Evolutionary conservation across 1,140 invertebrate species (phyloP), one percentile per base, ranked within the genome.

Genomic region (Ceratoteleas bidentatus): DNA sequence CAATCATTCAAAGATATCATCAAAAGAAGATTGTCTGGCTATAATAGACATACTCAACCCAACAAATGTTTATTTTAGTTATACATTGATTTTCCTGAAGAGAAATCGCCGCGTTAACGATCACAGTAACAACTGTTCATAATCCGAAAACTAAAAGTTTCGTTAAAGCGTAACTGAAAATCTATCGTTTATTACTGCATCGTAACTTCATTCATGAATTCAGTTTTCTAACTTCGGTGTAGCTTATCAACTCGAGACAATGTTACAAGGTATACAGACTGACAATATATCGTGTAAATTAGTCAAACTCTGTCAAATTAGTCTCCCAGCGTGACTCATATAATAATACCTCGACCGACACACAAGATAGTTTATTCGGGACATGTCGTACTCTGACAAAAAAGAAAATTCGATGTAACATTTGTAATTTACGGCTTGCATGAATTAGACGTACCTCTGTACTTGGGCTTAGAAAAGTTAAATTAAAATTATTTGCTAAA

Each of bases 271-370:
- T 56, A 62, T 56, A 73, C 54, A 62, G 8, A 8, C 34, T 32
- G 45, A 50, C 32, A 56, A 73, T 56, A 73, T 73, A 73, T 73
- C 69, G 58, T 56, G 58, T 62, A 73, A 73, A 73, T 73, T 73
- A 73, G 69, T 73, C 49, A 73, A 73, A 73, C 69, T 62, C 69
- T 73, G 69, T 70, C 69, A 73, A 73, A 73, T 73, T 73, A 73
- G 58, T 33, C 40, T 73, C 58, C 15, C 69, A 54, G 54, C 58
- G 34, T 62, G 50, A 56, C 40, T 62, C 58, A 56, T 73, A 72
- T 72, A 53, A 61, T 72, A 72, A 72, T 72, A 60, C 66, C 58
- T 53, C n/a, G 15, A 49, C 34, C 7, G 16, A 53, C 47, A 45
- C 14, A 58, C 13, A 69, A 58, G 54, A 38, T 58, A 69, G 54